Conservation (phyloP, 2,797 vertebrate species). For the Enteromius mattozi region DNA sequence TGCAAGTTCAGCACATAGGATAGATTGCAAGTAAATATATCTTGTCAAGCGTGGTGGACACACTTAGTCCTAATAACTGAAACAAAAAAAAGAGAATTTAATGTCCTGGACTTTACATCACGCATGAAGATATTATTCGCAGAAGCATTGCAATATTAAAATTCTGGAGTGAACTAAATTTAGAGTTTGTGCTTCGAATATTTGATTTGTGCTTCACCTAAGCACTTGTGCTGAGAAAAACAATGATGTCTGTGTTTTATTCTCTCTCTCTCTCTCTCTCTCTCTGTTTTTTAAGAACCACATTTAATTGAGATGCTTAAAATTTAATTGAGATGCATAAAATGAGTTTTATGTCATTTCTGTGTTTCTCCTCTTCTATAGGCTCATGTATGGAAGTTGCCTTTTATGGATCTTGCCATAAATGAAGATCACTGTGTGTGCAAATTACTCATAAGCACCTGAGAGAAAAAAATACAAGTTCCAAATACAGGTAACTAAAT, state of each 20-base stretch:
- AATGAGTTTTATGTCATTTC: not conserved
- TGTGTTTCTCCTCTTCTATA: not conserved
- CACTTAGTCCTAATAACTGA: not conserved
- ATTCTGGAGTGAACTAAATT: not conserved
- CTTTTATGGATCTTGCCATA: not conserved
- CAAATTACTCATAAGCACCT: not conserved
- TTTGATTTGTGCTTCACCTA: constrained; percentile 13
- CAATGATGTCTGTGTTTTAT: not conserved
- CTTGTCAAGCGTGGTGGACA: constrained; percentile 23
- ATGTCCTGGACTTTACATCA: not conserved
- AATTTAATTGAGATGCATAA: constrained; percentile 7
- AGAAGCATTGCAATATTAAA: not conserved
- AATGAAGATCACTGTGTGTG: not conserved
- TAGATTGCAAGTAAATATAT: constrained; percentile 37
- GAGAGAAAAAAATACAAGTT: not conserved
- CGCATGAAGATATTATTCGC: constrained; percentile 1
- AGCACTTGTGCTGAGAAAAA: not conserved
- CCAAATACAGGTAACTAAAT: not conserved
- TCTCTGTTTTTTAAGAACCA: not conserved
- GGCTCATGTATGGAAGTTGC: not conserved
- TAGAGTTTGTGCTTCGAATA: constrained; percentile 22
- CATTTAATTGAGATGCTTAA: constrained; percentile 9
- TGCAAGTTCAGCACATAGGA: constrained; percentile 63
- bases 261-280: not conserved
- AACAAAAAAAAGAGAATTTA: not conserved